Conservation (phyloP, 2,888 invertebrate genomes). For the Ferrisia virgata region DNA sequence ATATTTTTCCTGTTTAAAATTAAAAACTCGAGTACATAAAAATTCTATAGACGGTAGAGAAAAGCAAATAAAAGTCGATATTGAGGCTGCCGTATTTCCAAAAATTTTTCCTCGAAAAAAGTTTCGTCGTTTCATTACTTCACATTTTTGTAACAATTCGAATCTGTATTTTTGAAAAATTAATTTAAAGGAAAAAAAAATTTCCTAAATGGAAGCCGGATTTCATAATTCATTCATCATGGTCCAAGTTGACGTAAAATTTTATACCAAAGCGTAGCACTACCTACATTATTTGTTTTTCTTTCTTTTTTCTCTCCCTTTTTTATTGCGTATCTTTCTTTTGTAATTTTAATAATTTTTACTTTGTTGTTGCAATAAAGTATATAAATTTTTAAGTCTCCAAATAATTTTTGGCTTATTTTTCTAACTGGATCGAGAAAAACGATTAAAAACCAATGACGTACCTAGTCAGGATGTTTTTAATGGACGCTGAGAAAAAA, state of each 20-base stretch:
- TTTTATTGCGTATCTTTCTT: not conserved
- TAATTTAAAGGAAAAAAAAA: conserved; percentile 24
- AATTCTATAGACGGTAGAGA: not conserved
- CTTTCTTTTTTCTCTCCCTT: not conserved
- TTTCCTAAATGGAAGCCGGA: not conserved
- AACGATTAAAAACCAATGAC: not conserved
- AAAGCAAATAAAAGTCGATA: conserved; percentile 11
- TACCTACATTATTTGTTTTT: not conserved
- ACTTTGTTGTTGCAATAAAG: not conserved
- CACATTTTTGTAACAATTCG: not conserved
- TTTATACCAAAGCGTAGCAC: not conserved
- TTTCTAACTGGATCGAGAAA: not conserved
- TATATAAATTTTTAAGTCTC: not conserved
- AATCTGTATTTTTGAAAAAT: conserved; percentile 19
- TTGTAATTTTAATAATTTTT: not conserved
- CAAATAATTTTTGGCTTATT: not conserved
- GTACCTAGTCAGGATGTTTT: not conserved
- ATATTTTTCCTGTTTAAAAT: conserved; percentile 11
- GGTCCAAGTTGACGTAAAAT: not conserved
- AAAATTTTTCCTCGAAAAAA: not conserved
- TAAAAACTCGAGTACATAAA: conserved; percentile 6
- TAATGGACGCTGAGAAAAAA: not conserved
- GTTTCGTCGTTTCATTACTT: not conserved
- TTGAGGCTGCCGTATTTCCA: not conserved
- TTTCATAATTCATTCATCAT: conserved; percentile 18